Conservation (phyloP, 2,797 vertebrate genomes). For the Pitangus sulphuratus region DNA sequence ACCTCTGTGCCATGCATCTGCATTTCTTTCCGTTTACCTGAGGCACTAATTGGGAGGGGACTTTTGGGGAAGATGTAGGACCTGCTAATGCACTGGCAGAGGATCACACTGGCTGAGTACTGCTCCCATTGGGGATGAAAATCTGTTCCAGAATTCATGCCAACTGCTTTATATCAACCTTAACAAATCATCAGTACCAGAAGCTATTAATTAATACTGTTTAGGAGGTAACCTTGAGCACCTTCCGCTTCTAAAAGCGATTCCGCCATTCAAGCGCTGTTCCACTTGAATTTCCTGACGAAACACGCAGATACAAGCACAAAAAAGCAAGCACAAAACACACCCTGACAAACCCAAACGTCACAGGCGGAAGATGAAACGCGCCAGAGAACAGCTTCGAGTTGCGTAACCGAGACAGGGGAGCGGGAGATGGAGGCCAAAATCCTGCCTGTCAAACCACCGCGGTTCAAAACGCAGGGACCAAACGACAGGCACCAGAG, state of each 20-base stretch:
- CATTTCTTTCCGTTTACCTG: background rate
- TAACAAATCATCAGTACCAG: background rate
- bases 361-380: background rate
- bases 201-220: constrained; percentile 24
- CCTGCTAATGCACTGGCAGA: background rate
- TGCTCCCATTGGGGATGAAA: constrained; percentile 28
- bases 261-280: background rate
- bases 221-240: constrained; percentile 2
- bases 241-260: background rate
- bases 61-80: background rate
- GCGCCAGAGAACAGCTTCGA: background rate
- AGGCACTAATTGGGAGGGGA: accelerated
- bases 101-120: background rate
- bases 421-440: background rate
- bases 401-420: background rate
- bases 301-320: background rate
- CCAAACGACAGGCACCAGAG: constrained; percentile 24
- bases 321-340: background rate
- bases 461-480: background rate
- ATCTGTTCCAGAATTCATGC: constrained; percentile 47
- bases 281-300: background rate
- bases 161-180: constrained; percentile 34
- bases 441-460: background rate
- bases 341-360: background rate
- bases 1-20: background rate